A percentile compares a stretch with the other conserved stretches of the same genome.
Conservation (phyloP, 2,113 vertebrate genomes). For the Zapornia atra region DNA sequence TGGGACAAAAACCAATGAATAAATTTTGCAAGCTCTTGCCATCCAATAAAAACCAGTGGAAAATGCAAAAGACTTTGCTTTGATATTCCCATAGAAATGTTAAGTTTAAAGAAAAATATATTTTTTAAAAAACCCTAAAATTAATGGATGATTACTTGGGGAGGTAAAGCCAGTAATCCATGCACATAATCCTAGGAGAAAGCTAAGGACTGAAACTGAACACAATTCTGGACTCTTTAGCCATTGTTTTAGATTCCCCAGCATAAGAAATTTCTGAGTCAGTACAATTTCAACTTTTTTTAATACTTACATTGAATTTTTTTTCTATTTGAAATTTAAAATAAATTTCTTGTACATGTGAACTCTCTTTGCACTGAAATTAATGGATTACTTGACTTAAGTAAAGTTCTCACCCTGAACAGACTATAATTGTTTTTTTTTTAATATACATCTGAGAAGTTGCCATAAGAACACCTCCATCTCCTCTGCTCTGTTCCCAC, state of each 20-base stretch:
- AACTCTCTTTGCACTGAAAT: not conserved
- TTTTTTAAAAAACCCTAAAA: not conserved
- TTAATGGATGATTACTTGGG: not conserved
- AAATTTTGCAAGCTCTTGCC: not conserved
- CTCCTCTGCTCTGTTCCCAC: not conserved
- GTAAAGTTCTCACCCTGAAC: not conserved
- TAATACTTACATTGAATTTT: not conserved
- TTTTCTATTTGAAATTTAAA: not conserved
- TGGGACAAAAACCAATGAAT: not conserved
- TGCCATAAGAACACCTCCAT: not conserved
- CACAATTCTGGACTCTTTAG: not conserved
- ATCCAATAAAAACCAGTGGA: not conserved
- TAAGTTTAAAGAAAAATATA: not conserved
- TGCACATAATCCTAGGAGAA: not conserved
- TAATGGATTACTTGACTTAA: not conserved
- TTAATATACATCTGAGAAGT: not conserved
- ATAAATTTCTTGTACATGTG: not conserved
- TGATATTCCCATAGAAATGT: not conserved
- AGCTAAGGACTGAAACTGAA: not conserved
- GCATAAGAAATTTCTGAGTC: not conserved
- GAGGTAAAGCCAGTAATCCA: not conserved
- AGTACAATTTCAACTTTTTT: not conserved
- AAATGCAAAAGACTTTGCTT: not conserved
- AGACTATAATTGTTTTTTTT: not conserved
- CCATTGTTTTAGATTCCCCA: not conserved